Conservation (phyloP, 2,113 vertebrate genomes). For the Elaphurus davidianus region DNA sequence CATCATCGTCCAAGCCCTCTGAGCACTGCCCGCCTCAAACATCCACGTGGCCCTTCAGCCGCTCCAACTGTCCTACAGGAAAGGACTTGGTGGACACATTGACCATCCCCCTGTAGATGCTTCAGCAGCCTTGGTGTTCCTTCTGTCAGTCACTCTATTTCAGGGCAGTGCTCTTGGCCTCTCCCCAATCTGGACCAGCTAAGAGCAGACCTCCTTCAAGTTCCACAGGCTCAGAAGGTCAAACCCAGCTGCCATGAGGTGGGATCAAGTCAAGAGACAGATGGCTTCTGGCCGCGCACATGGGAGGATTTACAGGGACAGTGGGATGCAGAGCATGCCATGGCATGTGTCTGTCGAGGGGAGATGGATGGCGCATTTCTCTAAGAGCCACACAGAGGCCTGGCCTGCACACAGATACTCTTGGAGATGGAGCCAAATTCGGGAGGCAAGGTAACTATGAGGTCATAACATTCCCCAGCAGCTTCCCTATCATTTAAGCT, state of each 20-base stretch:
- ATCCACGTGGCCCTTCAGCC: background rate
- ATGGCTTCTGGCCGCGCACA: too few species aligned
- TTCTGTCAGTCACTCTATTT: background rate
- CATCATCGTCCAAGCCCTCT: background rate
- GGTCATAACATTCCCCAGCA: too few species aligned
- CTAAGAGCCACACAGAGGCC: background rate
- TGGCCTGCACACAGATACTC: background rate
- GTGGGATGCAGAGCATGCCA: accelerated
- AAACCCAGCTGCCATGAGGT: background rate
- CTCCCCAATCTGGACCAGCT: background rate
- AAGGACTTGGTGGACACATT: background rate
- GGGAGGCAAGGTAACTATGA: too few species aligned
- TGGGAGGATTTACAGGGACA: background rate
- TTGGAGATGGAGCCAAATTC: too few species aligned
- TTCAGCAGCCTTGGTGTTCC: accelerated
- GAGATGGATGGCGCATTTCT: background rate
- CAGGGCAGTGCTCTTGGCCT: background rate
- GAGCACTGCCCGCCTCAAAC: background rate
- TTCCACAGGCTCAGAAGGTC: background rate
- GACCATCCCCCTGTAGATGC: background rate
- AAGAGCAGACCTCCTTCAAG: background rate
- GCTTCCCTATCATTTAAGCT: too few species aligned
- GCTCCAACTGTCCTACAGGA: background rate
- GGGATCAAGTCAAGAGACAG: background rate
- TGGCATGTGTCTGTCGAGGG: background rate